Conservation (phyloP, 2,113 vertebrate genomes). For the Cyprinodon tularosa region DNA sequence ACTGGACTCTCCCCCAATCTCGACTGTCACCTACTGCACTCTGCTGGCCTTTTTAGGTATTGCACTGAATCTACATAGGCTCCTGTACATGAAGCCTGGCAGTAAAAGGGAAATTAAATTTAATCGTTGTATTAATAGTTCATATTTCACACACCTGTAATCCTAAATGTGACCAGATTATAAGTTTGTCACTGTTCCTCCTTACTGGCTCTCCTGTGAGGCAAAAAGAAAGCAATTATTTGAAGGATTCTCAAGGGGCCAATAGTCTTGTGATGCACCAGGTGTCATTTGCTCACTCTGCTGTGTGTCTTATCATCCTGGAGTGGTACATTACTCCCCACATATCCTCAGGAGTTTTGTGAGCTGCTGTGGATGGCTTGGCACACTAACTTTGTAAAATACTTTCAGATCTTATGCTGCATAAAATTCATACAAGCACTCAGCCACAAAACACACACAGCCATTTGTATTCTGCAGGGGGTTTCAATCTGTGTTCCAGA, state of each 20-base stretch:
- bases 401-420: conserved; percentile 2
- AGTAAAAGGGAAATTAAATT: conserved; percentile 40
- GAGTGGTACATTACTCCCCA: conserved; percentile 1
- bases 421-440: conserved; percentile 5
- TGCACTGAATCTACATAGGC: conserved; percentile 7
- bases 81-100: neutral
- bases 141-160: conserved; percentile 36
- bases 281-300: conserved; percentile 16
- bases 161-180: conserved; percentile 22
- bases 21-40: conserved; percentile 63
- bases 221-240: conserved; percentile 20
- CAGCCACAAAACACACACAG: neutral
- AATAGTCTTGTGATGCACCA: conserved; percentile 3
- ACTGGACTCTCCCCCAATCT: conserved; percentile 21
- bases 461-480: conserved; percentile 10
- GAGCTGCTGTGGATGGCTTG: conserved; percentile 9
- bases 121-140: conserved; percentile 45
- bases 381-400: neutral
- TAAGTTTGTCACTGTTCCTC: conserved; percentile 10
- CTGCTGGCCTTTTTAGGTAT: conserved; percentile 34
- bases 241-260: conserved; percentile 21
- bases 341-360: conserved; percentile 18
- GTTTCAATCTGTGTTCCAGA: neutral
- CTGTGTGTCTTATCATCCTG: conserved; percentile 2
- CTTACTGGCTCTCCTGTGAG: conserved; percentile 3